phyloP scores from a whole-genome alignment of 2,113 vertebrate genomes.

The Etheostoma cragini region DNA sequence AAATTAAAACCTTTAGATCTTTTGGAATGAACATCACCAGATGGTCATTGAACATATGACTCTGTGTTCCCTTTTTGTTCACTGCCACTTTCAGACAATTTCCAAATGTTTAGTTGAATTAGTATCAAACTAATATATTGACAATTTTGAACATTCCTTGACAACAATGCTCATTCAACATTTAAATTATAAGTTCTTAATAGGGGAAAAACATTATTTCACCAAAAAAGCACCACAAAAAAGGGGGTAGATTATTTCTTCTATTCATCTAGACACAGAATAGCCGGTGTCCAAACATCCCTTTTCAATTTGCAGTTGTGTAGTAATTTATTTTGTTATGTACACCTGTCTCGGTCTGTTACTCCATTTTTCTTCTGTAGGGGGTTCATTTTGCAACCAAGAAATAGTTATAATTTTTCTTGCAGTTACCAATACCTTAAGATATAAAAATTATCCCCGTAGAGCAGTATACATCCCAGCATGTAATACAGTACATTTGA shows the following conservation, averaged over 20 bases:
- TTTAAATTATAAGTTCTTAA: not conserved
- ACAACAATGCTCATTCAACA: not conserved
- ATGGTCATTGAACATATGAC: not conserved
- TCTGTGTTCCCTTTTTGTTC: constrained; percentile 4
- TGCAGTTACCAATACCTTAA: not conserved
- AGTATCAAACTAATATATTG: not conserved
- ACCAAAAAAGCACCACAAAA: too few species aligned
- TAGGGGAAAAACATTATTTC: too few species aligned
- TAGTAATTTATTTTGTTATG: not conserved
- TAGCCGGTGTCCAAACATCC: not conserved
- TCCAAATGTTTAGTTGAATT: too few species aligned
- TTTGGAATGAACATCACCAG: not conserved
- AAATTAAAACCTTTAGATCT: not conserved
- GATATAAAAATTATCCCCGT: not conserved
- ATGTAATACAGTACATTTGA: not conserved
- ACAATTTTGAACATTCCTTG: not conserved
- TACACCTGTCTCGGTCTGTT: not conserved
- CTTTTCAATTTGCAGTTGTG: not conserved
- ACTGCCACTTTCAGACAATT: too few species aligned
- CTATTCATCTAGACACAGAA: not conserved
- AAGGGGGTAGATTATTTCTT: not conserved
- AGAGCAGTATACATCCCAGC: not conserved
- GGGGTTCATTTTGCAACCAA: not conserved
- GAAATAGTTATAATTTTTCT: not conserved
- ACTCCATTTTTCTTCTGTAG: not conserved